Conservation (phyloP, 2,113 vertebrate species). For the Balaeniceps rex region DNA sequence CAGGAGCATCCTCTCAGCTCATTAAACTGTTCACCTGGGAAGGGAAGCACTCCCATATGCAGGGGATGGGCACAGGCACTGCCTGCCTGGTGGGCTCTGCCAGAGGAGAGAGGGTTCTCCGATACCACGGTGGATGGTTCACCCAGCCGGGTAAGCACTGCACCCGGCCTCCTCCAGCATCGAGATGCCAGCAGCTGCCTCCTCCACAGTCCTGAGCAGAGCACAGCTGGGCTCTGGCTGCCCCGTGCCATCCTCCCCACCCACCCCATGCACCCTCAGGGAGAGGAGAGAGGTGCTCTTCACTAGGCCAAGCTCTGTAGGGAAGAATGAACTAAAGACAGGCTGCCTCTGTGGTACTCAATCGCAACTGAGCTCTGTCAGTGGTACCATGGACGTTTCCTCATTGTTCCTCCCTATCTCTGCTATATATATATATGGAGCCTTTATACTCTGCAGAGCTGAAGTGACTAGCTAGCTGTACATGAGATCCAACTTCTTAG, state of each 20-base stretch:
- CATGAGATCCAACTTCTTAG: background rate
- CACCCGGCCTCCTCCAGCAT: background rate
- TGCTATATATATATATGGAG: accelerated
- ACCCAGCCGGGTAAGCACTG: background rate
- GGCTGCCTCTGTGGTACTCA: background rate
- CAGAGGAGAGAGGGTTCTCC: background rate
- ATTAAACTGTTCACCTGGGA: background rate
- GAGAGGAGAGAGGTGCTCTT: background rate
- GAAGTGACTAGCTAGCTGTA: background rate
- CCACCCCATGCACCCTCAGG: accelerated
- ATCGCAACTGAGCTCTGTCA: accelerated
- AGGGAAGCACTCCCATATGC: background rate
- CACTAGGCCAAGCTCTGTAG: background rate
- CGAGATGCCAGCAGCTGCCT: background rate
- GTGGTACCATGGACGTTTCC: accelerated
- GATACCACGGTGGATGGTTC: accelerated
- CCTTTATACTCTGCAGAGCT: background rate
- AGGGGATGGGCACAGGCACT: background rate
- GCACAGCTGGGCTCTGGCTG: background rate
- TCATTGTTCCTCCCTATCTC: background rate
- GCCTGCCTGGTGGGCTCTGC: background rate
- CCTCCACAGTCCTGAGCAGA: background rate
- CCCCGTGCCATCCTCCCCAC: background rate
- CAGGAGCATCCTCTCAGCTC: background rate
- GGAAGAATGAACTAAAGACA: background rate